A percentile compares a stretch with the other conserved stretches of the same genome.
Evolutionary conservation across 37 sponge, comb jelly and placozoan species (phyloP).

Genomic region (Eunapius fragilis): DNA sequence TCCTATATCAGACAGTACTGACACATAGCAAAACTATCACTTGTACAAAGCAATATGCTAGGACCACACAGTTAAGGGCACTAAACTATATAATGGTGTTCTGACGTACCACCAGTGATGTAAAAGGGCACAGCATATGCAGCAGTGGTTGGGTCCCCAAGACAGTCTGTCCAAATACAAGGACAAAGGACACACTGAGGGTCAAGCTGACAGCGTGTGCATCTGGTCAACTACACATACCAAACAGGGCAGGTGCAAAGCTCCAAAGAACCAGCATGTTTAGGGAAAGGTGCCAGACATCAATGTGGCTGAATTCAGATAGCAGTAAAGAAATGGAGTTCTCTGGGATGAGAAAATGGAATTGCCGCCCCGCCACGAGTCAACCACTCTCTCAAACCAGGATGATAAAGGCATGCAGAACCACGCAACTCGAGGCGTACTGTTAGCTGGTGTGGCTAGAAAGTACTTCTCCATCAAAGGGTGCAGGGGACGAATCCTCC

Average conservation of each 20-base stretch:
- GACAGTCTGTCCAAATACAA: background rate
- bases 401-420: too few species aligned
- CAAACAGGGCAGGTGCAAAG: slow-evolving; percentile 43
- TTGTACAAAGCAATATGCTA: too few species aligned
- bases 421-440: background rate
- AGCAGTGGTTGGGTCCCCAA: slow-evolving; percentile 11
- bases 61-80: too few species aligned
- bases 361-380: too few species aligned
- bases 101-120: slow-evolving; percentile 3
- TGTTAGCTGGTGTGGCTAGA: slow-evolving; percentile 11
- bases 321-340: slow-evolving; percentile 38
- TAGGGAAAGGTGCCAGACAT: slow-evolving; percentile 59
- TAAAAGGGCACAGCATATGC: slow-evolving; percentile 1
- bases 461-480: slow-evolving; percentile 34
- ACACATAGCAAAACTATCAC: too few species aligned
- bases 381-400: too few species aligned
- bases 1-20: too few species aligned
- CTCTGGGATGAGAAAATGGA: slow-evolving; percentile 16
- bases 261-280: slow-evolving; percentile 81
- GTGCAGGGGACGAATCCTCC: slow-evolving; percentile 38
- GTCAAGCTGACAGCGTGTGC: background rate
- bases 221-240: slow-evolving; percentile 18
- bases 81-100: background rate
- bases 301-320: slow-evolving; percentile 66
- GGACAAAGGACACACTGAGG: background rate